Evolutionary conservation across 2,888 invertebrate species (phyloP).

Genomic region (Drosophila koepferae): DNA sequence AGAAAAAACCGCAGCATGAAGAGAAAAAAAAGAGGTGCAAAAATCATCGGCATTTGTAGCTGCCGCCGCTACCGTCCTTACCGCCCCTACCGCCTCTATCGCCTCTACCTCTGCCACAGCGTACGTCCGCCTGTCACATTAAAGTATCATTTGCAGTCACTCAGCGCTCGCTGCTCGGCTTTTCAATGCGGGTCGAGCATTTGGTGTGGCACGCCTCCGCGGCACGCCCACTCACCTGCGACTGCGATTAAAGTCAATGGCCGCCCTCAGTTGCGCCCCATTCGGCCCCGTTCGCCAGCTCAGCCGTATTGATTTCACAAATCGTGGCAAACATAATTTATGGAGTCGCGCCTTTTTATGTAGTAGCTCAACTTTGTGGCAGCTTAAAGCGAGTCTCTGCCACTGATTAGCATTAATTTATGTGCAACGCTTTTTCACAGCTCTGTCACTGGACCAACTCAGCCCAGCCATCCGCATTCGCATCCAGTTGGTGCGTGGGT

Average conservation of each 20-base stretch:
- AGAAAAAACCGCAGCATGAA: conserved; percentile 28
- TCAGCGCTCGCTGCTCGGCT: conserved; percentile 47
- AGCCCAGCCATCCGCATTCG: background rate
- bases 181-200: conserved; percentile 43
- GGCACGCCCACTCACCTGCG: conserved; percentile 25
- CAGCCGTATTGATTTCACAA: conserved; percentile 68
- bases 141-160: conserved; percentile 79
- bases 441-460: conserved; percentile 20
- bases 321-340: conserved; percentile 65
- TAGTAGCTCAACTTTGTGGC: conserved; percentile 19
- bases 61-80: background rate
- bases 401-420: conserved; percentile 58
- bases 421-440: conserved; percentile 39
- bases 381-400: conserved; percentile 15
- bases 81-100: background rate
- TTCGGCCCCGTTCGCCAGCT: background rate
- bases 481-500: background rate
- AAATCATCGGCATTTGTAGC: conserved; percentile 65
- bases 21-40: conserved; percentile 71
- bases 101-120: background rate
- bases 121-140: conserved; percentile 70
- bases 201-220: conserved; percentile 27
- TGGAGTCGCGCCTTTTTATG: conserved; percentile 39
- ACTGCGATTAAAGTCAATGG: conserved; percentile 64
- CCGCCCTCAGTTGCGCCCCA: conserved; percentile 31